Conservation (phyloP, 2,113 vertebrate genomes). For the Pardalotus punctatus region DNA sequence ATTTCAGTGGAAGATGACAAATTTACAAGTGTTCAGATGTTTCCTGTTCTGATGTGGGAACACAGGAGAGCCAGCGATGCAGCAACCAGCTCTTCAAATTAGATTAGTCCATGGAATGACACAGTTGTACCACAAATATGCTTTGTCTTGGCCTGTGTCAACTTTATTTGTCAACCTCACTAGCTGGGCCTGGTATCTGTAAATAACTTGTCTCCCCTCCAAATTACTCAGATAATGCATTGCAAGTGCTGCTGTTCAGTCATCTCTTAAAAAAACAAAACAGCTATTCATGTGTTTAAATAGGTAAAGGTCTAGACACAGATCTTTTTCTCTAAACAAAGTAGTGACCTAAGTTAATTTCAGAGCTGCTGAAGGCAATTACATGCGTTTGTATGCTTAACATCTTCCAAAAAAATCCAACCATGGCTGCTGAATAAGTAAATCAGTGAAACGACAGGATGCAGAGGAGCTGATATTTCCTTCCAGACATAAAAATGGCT, state of each 20-base stretch:
- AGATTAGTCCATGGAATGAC: background rate
- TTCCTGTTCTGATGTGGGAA: background rate
- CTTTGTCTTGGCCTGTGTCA: background rate
- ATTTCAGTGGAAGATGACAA: background rate
- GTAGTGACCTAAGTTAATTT: slow-evolving; percentile 37
- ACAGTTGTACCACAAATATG: background rate
- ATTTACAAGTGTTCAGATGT: background rate
- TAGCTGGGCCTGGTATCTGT: background rate
- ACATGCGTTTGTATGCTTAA: background rate
- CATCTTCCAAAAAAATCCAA: background rate
- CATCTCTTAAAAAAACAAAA: background rate
- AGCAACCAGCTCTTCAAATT: background rate
- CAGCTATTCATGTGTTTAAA: background rate
- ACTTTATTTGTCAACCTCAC: background rate
- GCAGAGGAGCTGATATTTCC: background rate
- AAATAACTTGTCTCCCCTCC: background rate
- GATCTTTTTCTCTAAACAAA: background rate
- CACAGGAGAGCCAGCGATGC: background rate
- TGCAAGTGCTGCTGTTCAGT: background rate
- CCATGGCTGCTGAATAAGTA: background rate
- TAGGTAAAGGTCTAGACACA: slow-evolving; percentile 3
- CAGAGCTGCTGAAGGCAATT: slow-evolving; percentile 31
- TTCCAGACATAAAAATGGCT: background rate
- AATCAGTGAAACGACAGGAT: background rate
- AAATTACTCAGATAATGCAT: background rate